Evolutionary conservation across 2,888 invertebrate genomes (phyloP).

Genomic region (Trissolcus japonicus): DNA sequence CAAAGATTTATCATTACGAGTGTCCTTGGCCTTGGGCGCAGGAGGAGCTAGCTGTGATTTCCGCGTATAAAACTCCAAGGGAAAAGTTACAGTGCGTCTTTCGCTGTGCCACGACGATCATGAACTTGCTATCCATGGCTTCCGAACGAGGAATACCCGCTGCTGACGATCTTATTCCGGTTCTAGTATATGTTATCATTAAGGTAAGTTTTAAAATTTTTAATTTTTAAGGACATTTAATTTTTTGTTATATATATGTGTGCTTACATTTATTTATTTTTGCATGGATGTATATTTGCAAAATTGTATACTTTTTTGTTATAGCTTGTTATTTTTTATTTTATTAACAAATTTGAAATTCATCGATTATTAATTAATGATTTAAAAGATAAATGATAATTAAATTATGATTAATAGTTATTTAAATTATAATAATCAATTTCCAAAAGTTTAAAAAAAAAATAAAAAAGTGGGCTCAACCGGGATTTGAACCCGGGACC

Average conservation of each 20-base stretch:
- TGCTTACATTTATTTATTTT: not conserved
- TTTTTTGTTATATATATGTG: no score
- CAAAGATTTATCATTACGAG: conserved; percentile 90
- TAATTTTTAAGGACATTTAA: no score
- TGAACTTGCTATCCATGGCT: conserved; percentile 93
- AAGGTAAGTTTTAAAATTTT: conserved; percentile 81
- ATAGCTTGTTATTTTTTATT: not conserved
- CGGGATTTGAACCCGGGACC: conserved; percentile 86
- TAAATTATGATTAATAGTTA: not conserved
- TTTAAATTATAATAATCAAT: not conserved
- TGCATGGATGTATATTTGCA: not conserved
- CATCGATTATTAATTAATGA: not conserved
- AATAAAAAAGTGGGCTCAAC: conserved; percentile 79
- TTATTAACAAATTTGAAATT: not conserved
- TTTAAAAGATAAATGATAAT: not conserved
- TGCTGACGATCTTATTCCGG: conserved; percentile 97
- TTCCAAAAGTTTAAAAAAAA: not conserved
- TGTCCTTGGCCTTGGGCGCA: conserved; percentile 98
- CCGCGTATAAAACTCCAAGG: conserved; percentile 92
- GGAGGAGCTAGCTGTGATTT: conserved; percentile 89
- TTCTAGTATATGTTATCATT: conserved; percentile 96
- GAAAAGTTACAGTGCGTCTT: conserved; percentile 91
- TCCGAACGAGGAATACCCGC: conserved; percentile 87
- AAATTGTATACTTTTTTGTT: not conserved
- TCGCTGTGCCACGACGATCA: conserved; percentile 93